Conservation (phyloP, 2,113 vertebrate species). For the Colius striatus region DNA sequence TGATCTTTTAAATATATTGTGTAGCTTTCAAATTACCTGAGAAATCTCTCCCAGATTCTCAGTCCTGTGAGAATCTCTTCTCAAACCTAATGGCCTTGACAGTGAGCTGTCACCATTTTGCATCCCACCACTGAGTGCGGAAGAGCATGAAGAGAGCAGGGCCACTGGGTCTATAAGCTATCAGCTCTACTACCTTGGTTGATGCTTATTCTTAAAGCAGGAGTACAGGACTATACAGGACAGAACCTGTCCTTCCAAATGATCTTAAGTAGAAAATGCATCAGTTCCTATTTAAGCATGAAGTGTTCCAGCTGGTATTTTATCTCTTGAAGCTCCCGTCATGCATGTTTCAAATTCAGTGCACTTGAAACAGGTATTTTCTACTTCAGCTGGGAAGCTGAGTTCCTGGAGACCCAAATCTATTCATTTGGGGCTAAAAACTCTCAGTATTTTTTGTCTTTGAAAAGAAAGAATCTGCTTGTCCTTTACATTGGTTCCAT, state of each 20-base stretch:
- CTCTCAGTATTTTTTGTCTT: neutral
- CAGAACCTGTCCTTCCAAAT: neutral
- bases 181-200: neutral
- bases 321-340: neutral
- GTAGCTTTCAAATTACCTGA: neutral
- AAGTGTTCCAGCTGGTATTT: neutral
- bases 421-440: neutral
- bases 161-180: rapidly evolving
- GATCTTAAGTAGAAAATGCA: too few relatives aligned
- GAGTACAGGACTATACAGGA: too few relatives aligned
- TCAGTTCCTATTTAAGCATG: neutral
- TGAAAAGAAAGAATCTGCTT: neutral
- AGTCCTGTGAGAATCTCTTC: neutral
- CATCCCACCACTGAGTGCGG: too few relatives aligned
- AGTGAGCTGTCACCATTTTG: too few relatives aligned
- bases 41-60: neutral
- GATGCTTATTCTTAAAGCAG: neutral
- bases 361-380: too few relatives aligned
- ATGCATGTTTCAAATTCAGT: neutral
- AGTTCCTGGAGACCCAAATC: neutral
- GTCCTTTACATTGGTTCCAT: neutral
- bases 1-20: neutral
- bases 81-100: rapidly evolving
- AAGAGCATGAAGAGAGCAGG: neutral
- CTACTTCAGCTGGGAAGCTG: neutral